A percentile compares a stretch with the other conserved stretches of the same genome.
Conservation (phyloP, 2,888 invertebrate species). For the Tinea semifulvella region DNA sequence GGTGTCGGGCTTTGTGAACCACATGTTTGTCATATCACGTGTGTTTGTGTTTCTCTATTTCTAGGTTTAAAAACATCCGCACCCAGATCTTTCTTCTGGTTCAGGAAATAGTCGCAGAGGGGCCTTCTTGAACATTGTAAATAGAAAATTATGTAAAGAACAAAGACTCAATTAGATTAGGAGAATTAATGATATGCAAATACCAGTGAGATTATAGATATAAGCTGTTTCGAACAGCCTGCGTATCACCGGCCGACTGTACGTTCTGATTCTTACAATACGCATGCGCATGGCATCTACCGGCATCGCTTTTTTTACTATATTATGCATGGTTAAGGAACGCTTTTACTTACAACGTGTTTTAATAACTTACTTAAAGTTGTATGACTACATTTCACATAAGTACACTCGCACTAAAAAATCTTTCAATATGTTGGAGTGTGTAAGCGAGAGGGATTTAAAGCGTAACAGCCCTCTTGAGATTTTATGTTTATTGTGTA, state of each 20-base stretch:
- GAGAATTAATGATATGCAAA: constrained; percentile 41
- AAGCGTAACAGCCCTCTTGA: no score
- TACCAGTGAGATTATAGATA: constrained; percentile 65
- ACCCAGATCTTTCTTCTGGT: constrained; percentile 66
- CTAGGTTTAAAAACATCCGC: constrained; percentile 66
- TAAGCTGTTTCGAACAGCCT: constrained; percentile 62
- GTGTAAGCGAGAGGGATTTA: no score
- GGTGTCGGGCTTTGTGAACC: constrained; percentile 4
- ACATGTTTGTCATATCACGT: constrained; percentile 28
- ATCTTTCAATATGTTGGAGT: no score
- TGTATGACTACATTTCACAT: no score
- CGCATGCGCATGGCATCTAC: constrained; percentile 25
- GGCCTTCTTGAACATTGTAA: constrained; percentile 59
- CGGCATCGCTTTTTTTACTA: no score
- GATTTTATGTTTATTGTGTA: no score
- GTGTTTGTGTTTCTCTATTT: constrained; percentile 57
- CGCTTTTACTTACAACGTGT: no score
- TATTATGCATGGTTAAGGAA: no score
- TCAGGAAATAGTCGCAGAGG: constrained; percentile 60
- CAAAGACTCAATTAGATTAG: constrained; percentile 65
- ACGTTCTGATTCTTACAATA: constrained; percentile 49
- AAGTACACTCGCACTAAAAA: no score
- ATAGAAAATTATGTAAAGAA: constrained; percentile 54
- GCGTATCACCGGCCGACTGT: constrained; percentile 53
- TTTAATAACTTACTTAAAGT: no score